Base-by-base conservation (phyloP, 2,888 invertebrate species). In the Lepidocyrtoides sp. region DNA sequence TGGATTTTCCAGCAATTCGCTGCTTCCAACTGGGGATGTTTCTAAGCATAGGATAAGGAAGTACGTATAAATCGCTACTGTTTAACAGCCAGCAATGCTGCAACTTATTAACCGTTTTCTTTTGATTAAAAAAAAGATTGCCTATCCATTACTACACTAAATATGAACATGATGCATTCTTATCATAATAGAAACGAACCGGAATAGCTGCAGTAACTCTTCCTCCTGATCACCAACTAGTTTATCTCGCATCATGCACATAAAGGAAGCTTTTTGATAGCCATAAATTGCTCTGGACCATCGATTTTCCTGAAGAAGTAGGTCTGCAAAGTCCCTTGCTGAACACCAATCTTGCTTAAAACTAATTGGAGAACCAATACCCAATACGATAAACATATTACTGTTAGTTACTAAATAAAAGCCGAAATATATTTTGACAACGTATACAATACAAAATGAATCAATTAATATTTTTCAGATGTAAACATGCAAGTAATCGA, bases 271-370 rank as follows among this genome's bases (percentile, higher is more conserved):
- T 94, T 97, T 97, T 94, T 98, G 97, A 95, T 99, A 99, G 72
- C 97, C 97, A 95, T 99, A 99, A 84, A 98, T 97, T 0, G 98
- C 98, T 84, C 97, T 96, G 1, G 99, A 99, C 99, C 99, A 99
- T 83, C 97, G 97, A 95, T 98, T 98, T 93, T 97, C 97, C 84
- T 97, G 96, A 0, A 97, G 96, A 79, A 99, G 96, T 85, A 96
- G 96, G 79, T 96, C 96, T 0, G 98, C 97, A 95, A 97, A 98
- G 23, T 96, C 95, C 51, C 97, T 96, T 0, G 98, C 97, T 93
- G 97, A 96, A 79, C 96, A 96, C 98, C 98, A 99, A 93, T 98
- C 97, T 94, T 97, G 96, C 94, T 96, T 96, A 63, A 97, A 95
- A 93, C 97, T 97, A 95, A 17, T 63, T 72, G 26, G 51, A n/a